phyloP scores from a whole-genome alignment of 1,140 invertebrate species.

The Tetraneura akinire region DNA sequence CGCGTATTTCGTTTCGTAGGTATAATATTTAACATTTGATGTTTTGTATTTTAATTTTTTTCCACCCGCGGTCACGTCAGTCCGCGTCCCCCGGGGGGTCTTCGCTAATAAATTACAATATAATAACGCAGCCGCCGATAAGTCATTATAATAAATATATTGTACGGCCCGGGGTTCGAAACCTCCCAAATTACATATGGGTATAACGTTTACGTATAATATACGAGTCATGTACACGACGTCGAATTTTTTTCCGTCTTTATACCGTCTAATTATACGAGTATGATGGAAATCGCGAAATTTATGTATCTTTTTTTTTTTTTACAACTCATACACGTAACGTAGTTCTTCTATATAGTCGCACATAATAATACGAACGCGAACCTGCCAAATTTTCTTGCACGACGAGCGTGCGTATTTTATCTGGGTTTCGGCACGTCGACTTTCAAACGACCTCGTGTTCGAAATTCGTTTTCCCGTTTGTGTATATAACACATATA shows the following conservation, averaged over 20 bases:
- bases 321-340: too few species aligned
- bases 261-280: too few species aligned
- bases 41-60: constrained; percentile 1
- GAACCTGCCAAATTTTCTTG: background rate
- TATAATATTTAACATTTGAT: too few species aligned
- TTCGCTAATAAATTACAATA: constrained; percentile 22
- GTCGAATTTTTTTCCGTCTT: background rate
- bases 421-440: background rate
- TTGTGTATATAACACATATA: background rate
- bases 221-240: background rate
- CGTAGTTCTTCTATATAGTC: too few species aligned
- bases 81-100: background rate
- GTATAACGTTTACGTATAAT: too few species aligned
- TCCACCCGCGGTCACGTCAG: background rate
- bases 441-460: constrained; percentile 15
- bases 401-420: background rate
- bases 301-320: too few species aligned
- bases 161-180: constrained; percentile 18
- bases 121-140: constrained; percentile 10
- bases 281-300: too few species aligned
- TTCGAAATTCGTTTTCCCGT: background rate
- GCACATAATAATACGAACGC: too few species aligned
- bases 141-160: too few species aligned
- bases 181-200: background rate
- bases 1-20: background rate